Evolutionary conservation across 2,888 invertebrate species (phyloP).

Genomic region (Aphodius granarius): DNA sequence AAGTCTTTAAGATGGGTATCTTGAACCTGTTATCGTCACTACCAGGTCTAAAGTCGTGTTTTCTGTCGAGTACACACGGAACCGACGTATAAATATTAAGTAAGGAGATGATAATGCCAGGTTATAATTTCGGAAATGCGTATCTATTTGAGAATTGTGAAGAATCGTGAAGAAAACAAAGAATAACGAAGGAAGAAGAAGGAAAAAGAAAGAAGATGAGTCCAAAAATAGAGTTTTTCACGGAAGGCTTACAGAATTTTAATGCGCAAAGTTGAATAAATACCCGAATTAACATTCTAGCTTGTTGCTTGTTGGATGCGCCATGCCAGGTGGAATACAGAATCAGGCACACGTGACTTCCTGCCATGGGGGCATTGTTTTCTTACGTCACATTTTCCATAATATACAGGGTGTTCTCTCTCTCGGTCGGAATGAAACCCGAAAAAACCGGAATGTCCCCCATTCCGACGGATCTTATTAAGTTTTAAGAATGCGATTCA

Average conservation of each 20-base stretch:
- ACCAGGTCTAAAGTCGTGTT: neutral
- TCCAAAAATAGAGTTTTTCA: neutral
- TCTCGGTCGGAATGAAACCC: no score
- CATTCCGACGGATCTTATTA: neutral
- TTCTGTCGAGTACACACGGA: neutral
- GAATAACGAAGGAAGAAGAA: no score
- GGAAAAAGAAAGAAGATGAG: neutral
- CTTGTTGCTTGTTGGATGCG: neutral
- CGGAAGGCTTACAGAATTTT: constrained; percentile 1
- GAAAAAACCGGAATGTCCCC: neutral
- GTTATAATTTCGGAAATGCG: neutral
- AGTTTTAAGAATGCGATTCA: neutral
- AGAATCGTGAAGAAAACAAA: no score
- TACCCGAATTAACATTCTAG: constrained; percentile 10
- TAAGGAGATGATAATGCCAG: no score
- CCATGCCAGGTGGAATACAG: neutral
- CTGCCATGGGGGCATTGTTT: neutral
- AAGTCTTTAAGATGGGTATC: neutral
- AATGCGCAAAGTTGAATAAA: constrained; percentile 7
- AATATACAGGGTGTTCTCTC: no score
- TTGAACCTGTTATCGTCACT: neutral
- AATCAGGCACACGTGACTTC: constrained; percentile 10
- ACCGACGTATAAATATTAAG: neutral
- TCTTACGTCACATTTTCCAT: neutral
- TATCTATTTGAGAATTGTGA: no score